Percentiles rank a stretch among this genome's conserved stretches.
phyloP scores from a whole-genome alignment of 2,888 invertebrate genomes.

The Euproctis similis region DNA sequence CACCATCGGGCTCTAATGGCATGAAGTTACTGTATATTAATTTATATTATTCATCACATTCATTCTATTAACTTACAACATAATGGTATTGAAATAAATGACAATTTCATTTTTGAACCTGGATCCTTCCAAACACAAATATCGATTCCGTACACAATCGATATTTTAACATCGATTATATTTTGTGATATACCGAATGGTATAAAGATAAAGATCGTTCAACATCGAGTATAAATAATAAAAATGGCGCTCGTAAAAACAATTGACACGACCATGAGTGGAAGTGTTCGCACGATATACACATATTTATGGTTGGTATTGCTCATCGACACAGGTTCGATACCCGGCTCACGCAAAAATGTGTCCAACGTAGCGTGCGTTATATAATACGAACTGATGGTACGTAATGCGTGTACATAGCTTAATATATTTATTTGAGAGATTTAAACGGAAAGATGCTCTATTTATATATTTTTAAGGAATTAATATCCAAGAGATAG shows the following conservation, averaged over 20 bases:
- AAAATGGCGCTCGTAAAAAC: slow-evolving; percentile 58
- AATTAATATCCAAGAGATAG: too few species aligned
- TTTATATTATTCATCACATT: too few species aligned
- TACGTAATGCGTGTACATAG: slow-evolving; percentile 62
- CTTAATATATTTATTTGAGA: slow-evolving; percentile 46
- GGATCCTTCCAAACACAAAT: too few species aligned
- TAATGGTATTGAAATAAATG: too few species aligned
- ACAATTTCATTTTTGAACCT: too few species aligned
- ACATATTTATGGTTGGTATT: slow-evolving; percentile 54
- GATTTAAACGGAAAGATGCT: slow-evolving; percentile 25
- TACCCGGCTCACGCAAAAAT: slow-evolving; percentile 44
- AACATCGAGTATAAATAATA: slow-evolving; percentile 56
- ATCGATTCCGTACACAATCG: too few species aligned
- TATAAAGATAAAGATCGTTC: slow-evolving; percentile 33
- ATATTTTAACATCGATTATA: too few species aligned
- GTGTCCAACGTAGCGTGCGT: slow-evolving; percentile 39
- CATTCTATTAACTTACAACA: too few species aligned
- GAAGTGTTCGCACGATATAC: slow-evolving; percentile 36
- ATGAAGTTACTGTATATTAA: too few species aligned
- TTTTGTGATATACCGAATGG: background rate
- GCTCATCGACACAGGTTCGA: slow-evolving; percentile 52
- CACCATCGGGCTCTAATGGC: too few species aligned
- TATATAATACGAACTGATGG: slow-evolving; percentile 65
- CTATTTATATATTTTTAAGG: slow-evolving; percentile 19
- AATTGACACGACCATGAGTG: slow-evolving; percentile 68